These are phyloP conservation scores for Aphyosemion australe DNA, from an alignment of 2,113 vertebrate genomes.

Conservation along the genomic window DNA sequence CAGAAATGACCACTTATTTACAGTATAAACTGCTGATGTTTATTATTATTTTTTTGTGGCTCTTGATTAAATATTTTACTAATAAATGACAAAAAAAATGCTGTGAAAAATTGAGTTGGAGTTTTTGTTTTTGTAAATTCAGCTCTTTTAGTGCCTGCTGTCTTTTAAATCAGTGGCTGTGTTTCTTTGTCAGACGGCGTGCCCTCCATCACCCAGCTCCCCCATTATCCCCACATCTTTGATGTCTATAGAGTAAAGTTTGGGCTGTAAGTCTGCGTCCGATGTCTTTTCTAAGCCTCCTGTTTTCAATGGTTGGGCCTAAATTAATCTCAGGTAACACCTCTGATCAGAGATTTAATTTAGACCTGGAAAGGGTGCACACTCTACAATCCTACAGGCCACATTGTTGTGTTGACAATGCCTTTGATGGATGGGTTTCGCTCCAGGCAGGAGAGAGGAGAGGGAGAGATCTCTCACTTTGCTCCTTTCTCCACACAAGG, in stretches of 20 bases:
- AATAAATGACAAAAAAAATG: too few species aligned
- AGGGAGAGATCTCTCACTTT: slow-evolving; percentile 49
- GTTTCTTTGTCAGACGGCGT: slow-evolving; percentile 28
- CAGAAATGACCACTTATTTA: too few species aligned
- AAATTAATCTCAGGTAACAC: slow-evolving; percentile 74
- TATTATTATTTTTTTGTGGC: too few species aligned
- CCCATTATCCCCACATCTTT: slow-evolving; percentile 44
- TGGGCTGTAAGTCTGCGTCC: slow-evolving; percentile 34
- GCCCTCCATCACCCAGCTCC: slow-evolving; percentile 35
- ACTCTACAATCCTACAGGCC: slow-evolving; percentile 48
- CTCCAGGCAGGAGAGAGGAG: slow-evolving; percentile 27
- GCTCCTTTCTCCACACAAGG: slow-evolving; percentile 20
- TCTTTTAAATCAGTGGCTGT: slow-evolving; percentile 19
- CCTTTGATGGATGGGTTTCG: slow-evolving; percentile 64
- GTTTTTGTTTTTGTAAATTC: too few species aligned
- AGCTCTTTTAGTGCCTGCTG: too few species aligned
- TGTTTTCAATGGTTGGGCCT: slow-evolving; percentile 42
- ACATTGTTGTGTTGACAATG: slow-evolving; percentile 68
- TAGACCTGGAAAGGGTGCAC: slow-evolving; percentile 59
- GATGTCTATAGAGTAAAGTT: slow-evolving; percentile 30
- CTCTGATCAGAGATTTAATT: slow-evolving; percentile 74
- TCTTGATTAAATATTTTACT: too few species aligned
- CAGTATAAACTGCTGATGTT: too few species aligned
- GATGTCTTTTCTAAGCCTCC: slow-evolving; percentile 37
- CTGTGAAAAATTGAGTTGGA: too few species aligned